Conservation (phyloP, 2,113 vertebrate species). For the Arizona elegans region DNA sequence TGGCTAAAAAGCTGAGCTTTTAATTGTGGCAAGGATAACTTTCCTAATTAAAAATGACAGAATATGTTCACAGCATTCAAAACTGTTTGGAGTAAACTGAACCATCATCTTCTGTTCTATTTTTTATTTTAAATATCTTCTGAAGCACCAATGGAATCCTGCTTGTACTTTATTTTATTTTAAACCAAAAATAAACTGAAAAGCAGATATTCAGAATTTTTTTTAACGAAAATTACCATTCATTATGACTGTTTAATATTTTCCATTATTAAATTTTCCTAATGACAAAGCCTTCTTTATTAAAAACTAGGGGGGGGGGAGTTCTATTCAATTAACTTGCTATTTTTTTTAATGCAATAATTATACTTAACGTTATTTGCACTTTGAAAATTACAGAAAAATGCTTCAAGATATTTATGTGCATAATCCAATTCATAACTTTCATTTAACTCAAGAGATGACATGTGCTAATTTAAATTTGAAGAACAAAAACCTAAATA, state of each 20-base stretch:
- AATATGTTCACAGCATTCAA: not conserved
- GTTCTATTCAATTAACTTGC: not conserved
- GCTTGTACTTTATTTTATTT: constrained; percentile 61
- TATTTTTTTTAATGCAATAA: not conserved
- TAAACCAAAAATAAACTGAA: constrained; percentile 33
- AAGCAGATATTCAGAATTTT: not conserved
- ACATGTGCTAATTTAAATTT: not conserved
- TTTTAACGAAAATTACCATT: constrained; percentile 1
- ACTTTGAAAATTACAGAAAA: not conserved
- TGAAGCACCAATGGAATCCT: constrained; percentile 27
- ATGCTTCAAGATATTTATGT: constrained; percentile 4
- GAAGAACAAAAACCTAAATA: not conserved
- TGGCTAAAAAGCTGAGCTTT: not conserved
- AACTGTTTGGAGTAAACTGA: not conserved
- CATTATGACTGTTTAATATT: not conserved
- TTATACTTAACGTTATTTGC: not conserved
- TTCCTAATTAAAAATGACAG: not conserved
- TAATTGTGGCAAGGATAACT: not conserved
- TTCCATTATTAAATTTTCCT: constrained; percentile 18
- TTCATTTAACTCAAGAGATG: not conserved
- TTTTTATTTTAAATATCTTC: constrained; percentile 21
- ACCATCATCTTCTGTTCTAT: not conserved
- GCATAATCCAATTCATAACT: constrained; percentile 1
- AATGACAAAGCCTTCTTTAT: constrained; percentile 11
- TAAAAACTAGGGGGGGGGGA: not conserved